These are phyloP conservation scores for Salvator merianae DNA, from an alignment of 2,113 vertebrate species.

Conservation along the genomic window DNA sequence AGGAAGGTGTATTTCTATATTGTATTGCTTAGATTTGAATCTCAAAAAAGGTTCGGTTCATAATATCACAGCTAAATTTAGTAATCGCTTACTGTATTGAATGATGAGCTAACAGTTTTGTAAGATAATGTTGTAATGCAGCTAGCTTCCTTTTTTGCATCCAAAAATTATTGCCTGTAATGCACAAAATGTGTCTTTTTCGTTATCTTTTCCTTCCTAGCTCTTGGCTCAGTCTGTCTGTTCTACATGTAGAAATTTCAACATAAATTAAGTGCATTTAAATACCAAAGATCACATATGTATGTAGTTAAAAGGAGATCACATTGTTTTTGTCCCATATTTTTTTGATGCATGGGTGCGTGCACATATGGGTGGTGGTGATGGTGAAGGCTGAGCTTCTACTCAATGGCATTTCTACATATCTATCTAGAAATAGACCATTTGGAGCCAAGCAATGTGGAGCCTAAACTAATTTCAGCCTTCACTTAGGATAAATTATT, in stretches of 20 bases:
- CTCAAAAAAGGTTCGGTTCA: conserved; percentile 39
- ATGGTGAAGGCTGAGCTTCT: conserved; percentile 66
- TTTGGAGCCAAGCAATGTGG: conserved; percentile 75
- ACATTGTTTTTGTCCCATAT: conserved; percentile 67
- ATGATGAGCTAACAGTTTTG: conserved; percentile 69
- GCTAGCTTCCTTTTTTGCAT: conserved; percentile 63
- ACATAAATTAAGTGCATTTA: conserved; percentile 71
- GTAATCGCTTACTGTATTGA: conserved; percentile 67
- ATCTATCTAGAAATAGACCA: conserved; percentile 76
- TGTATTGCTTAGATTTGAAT: conserved; percentile 15
- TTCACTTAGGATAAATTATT: conserved; percentile 82
- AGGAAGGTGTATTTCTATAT: background rate
- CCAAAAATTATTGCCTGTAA: conserved; percentile 64
- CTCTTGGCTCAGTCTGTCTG: conserved; percentile 55
- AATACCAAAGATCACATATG: conserved; percentile 58
- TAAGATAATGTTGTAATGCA: conserved; percentile 74
- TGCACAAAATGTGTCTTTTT: conserved; percentile 55
- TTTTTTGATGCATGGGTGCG: conserved; percentile 49
- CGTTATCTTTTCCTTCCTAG: conserved; percentile 63
- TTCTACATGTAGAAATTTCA: conserved; percentile 49
- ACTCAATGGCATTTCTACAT: conserved; percentile 65
- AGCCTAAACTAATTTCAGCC: conserved; percentile 80
- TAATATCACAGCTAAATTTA: conserved; percentile 65
- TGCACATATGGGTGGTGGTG: background rate
- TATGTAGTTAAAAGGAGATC: conserved; percentile 71